These are phyloP conservation scores for Chrosomus eos DNA, from an alignment of 2,797 vertebrate genomes.

Conservation along the genomic window DNA sequence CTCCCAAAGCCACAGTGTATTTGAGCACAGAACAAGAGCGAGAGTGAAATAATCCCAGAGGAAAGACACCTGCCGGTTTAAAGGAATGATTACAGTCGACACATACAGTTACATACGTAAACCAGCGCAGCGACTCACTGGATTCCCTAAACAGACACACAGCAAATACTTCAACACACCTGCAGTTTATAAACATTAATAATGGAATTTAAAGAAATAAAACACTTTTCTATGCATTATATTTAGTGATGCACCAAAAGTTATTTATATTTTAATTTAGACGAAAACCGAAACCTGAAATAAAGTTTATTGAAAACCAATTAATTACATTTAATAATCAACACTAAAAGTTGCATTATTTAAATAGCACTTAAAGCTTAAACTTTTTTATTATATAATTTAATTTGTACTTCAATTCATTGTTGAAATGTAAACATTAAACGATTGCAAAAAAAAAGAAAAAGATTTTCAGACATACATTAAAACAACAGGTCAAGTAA, in stretches of 20 bases:
- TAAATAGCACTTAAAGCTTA: neutral
- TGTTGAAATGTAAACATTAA: neutral
- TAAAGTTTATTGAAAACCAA: no score
- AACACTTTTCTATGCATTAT: neutral
- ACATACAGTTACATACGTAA: constrained; percentile 17
- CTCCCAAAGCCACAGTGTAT: neutral
- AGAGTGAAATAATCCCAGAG: neutral
- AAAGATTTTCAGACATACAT: no score
- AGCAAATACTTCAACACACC: constrained; percentile 1
- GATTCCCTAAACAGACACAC: constrained; percentile 23
- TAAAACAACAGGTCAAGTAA: neutral
- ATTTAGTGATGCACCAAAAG: neutral
- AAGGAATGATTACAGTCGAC: neutral
- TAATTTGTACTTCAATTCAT: neutral
- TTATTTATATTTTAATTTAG: neutral
- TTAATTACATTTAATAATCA: neutral
- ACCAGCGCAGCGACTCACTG: neutral
- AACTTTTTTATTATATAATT: neutral
- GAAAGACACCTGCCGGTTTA: neutral
- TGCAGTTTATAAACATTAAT: neutral
- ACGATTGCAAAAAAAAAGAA: neutral
- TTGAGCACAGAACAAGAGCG: neutral
- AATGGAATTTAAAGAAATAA: neutral
- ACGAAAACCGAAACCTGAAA: neutral
- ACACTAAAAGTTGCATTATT: neutral